These are phyloP conservation scores for Mastomys natalensis DNA, from an alignment of 2,113 vertebrate genomes.

Conservation along the genomic window DNA sequence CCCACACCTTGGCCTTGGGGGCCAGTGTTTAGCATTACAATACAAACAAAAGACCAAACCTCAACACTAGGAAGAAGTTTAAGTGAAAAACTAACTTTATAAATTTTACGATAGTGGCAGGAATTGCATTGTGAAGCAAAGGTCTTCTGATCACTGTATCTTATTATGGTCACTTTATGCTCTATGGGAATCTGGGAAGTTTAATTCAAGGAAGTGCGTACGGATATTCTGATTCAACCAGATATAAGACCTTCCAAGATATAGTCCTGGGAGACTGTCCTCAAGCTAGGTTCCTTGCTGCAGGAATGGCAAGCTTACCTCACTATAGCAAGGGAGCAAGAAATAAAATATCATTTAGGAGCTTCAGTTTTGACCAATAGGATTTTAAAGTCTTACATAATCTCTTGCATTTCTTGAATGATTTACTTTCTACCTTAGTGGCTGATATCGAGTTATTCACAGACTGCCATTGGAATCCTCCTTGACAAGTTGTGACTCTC, in stretches of 20 bases:
- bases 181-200: not conserved
- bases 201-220: not conserved
- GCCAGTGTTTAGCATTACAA: too few species aligned
- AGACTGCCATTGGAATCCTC: slow-evolving; percentile 34
- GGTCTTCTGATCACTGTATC: not conserved
- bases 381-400: slow-evolving; percentile 53
- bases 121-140: not conserved
- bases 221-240: not conserved
- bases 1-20: too few species aligned
- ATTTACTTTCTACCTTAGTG: slow-evolving; percentile 53
- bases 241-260: not conserved
- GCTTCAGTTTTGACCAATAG: not conserved
- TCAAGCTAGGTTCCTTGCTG: not conserved
- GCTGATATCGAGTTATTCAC: slow-evolving; percentile 17
- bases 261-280: not conserved
- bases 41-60: too few species aligned
- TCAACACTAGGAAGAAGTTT: not conserved
- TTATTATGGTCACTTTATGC: not conserved
- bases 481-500: slow-evolving; percentile 55
- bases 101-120: not conserved
- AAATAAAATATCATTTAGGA: not conserved
- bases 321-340: slow-evolving; percentile 18
- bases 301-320: not conserved
- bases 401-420: slow-evolving; percentile 65
- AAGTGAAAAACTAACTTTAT: not conserved